phyloP scores from a whole-genome alignment of 2,113 vertebrate species.

The Platysternon megacephalum region DNA sequence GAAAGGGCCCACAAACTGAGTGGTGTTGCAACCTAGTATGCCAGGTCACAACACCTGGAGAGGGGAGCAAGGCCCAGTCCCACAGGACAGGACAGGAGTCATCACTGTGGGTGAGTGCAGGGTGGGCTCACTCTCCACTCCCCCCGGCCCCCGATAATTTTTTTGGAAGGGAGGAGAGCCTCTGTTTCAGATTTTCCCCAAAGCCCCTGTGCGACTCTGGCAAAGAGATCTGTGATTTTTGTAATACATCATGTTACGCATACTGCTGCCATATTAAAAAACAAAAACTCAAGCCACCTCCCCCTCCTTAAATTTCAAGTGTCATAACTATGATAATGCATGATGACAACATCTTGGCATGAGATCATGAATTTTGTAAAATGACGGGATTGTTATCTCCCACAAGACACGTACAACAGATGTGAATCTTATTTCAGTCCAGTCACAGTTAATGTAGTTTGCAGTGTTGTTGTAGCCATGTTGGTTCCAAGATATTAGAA shows the following conservation, averaged over 20 bases:
- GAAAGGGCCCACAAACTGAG: neutral
- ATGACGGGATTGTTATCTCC: neutral
- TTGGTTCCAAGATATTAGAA: neutral
- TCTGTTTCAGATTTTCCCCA: neutral
- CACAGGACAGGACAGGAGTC: neutral
- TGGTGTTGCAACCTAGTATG: neutral
- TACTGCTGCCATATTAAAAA: neutral
- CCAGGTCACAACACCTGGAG: neutral
- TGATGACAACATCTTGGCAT: neutral
- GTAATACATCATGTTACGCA: rapidly evolving
- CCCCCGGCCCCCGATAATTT: neutral
- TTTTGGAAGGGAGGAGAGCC: neutral
- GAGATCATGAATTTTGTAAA: neutral
- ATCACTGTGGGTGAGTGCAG: neutral
- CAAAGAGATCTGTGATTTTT: neutral
- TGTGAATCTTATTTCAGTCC: neutral
- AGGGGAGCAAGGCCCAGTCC: neutral
- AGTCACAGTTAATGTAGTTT: neutral
- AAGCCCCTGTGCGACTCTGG: neutral
- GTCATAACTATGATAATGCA: neutral
- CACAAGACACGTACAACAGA: neutral
- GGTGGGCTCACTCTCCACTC: neutral
- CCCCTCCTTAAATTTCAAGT: neutral
- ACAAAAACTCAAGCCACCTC: neutral
- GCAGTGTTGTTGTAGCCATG: neutral